Base-by-base conservation (phyloP, 2,113 vertebrate species). In the Apistogramma diplotaenia region DNA sequence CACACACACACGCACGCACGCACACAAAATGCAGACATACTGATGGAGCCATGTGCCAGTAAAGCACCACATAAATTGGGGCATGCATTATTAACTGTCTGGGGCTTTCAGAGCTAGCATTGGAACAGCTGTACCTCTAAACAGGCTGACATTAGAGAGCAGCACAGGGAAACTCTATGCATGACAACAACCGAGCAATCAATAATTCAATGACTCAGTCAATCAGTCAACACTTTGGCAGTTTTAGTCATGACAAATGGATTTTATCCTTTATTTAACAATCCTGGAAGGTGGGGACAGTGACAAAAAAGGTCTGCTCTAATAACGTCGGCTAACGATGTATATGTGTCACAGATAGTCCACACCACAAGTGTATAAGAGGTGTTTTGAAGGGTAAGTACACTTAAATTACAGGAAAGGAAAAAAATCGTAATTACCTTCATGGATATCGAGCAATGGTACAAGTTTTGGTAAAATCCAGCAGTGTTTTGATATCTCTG, bases 61-160 rank as follows among this genome's bases (percentile, higher is more conserved):
- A 65, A 59, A 75, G 83, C 29, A 73, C 55, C 33, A 87, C 80
- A 89, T 81, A 92, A 91, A 93, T 85, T 89, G 89, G 88, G 85
- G 74, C 84, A 89, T 91, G 85, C 70, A 93, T 93, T 92, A 92
- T 93, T 91, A 81, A 91, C 73, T 56, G 83, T 87, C 43, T 35
- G 76, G 79, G 43, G 78, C 72, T 87, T 49, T 87, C 81, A 65
- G 71, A 82, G 83, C 81, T 62, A 76, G 74, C 78, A 82, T 79
- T 87, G 86, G 83, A 84, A 88, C 65, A 54, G 61, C 71, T 76
- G 75, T 81, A 84, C 40, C 56, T 82, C 82, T 61, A 86, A 89
- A 84, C 81, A 84, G 81, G 81, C 55, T 55, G 79, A 72, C 21
- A 74, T 78, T 58, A 77, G 72, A 82, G 53, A 65, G 67, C 60